These are phyloP conservation scores for Basileuterus tristriatus DNA, from an alignment of 2,797 vertebrate species.

Conservation along the genomic window DNA sequence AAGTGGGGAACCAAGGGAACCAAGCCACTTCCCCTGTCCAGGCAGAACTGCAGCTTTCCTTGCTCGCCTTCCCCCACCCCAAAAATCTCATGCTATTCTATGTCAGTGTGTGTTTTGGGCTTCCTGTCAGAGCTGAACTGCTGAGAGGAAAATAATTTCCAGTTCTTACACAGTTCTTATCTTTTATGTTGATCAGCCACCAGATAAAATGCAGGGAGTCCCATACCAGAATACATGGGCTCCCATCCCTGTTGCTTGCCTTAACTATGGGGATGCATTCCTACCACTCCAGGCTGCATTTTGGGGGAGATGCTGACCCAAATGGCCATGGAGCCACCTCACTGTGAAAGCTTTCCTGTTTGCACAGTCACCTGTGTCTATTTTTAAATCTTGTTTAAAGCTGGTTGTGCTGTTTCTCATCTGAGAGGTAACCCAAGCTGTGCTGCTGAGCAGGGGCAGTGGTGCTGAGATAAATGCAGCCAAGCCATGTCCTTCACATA, in stretches of 20 bases:
- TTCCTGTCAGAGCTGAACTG: neutral
- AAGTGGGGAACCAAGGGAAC: neutral
- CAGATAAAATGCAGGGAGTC: neutral
- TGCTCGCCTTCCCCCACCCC: neutral
- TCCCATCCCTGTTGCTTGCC: neutral
- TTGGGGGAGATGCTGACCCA: neutral
- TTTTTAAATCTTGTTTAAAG: neutral
- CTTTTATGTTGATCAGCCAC: neutral
- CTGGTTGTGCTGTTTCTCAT: neutral
- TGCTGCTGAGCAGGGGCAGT: neutral
- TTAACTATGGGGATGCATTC: neutral
- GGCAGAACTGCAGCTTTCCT: neutral
- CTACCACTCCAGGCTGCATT: neutral
- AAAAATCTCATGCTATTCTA: fast-evolving
- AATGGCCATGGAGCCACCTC: neutral
- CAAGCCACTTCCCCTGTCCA: neutral
- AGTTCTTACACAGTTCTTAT: neutral
- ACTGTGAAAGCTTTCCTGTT: neutral
- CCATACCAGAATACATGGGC: fast-evolving
- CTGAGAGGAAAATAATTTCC: neutral
- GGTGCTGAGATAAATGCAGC: neutral
- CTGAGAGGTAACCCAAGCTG: neutral
- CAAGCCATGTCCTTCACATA: neutral
- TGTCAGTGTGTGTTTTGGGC: neutral
- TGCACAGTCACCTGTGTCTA: neutral